phyloP scores from a whole-genome alignment of 2,888 invertebrate genomes.

The Acanthoscelides obtectus region DNA sequence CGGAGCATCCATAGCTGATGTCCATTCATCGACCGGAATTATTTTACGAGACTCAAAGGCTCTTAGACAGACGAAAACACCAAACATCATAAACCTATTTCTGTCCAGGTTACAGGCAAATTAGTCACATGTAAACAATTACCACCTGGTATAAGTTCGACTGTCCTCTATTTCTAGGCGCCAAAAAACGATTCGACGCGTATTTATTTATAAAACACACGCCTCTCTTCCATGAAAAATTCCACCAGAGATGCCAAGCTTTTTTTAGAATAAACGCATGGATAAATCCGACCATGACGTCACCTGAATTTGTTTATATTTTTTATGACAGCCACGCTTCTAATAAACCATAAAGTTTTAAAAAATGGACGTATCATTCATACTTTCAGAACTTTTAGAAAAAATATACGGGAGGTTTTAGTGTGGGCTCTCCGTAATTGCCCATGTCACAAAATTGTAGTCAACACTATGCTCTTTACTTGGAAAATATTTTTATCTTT shows the following conservation, averaged over 20 bases:
- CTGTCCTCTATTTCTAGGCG: neutral
- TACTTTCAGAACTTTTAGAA: no score
- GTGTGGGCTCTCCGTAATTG: no score
- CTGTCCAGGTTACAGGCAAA: neutral
- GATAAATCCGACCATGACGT: neutral
- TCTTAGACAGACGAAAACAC: neutral
- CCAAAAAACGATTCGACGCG: neutral
- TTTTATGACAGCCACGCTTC: neutral
- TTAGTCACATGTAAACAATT: neutral
- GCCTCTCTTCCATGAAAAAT: neutral
- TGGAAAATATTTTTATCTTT: no score
- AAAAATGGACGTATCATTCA: no score
- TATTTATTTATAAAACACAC: neutral
- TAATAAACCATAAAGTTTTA: no score
- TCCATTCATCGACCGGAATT: neutral
- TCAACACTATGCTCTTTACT: no score
- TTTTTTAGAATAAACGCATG: no score
- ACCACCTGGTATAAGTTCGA: neutral
- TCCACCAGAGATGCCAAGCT: neutral
- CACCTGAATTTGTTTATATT: neutral
- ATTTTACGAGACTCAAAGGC: neutral
- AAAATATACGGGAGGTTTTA: no score
- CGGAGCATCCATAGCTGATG: no score
- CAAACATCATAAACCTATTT: neutral
- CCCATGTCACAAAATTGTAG: no score